Evolutionary conservation across 1,140 invertebrate genomes (phyloP).

Genomic region (Lepidotrigona ventralis): DNA sequence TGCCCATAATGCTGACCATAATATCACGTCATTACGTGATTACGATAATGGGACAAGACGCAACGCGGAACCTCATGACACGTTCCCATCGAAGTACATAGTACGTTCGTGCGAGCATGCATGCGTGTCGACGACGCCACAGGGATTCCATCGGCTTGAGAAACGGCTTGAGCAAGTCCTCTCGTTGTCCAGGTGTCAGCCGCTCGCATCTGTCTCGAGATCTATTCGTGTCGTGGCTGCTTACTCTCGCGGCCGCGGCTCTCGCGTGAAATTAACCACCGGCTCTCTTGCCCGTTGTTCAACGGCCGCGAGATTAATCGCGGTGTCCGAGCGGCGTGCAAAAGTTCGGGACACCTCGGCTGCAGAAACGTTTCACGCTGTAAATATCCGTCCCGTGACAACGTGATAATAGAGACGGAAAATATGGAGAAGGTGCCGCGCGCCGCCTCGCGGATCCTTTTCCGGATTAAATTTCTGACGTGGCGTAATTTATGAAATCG

Average conservation of each 20-base stretch:
- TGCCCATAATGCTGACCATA: constrained; percentile 57
- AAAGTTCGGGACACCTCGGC: background rate
- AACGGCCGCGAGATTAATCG: constrained; percentile 17
- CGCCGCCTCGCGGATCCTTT: background rate
- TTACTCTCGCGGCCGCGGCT: background rate
- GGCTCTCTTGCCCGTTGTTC: background rate
- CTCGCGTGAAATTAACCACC: constrained; percentile 26
- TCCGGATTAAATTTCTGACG: background rate
- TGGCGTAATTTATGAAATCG: background rate
- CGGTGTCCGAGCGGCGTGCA: background rate
- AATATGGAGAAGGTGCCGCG: background rate
- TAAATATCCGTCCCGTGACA: background rate
- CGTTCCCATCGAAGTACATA: background rate
- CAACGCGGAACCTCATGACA: constrained; percentile 6
- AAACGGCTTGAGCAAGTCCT: constrained; percentile 14
- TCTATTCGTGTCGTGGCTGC: background rate
- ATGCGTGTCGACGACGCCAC: background rate
- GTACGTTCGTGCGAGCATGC: no score
- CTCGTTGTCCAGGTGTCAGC: background rate
- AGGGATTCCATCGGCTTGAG: constrained; percentile 4
- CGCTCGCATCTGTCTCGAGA: constrained; percentile 1
- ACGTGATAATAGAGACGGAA: constrained; percentile 1
- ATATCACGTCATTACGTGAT: constrained; percentile 62
- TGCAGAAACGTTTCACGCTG: background rate
- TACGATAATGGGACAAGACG: constrained; percentile 56